Conservation (phyloP, 1,140 invertebrate species). For the Drosophila tani region DNA sequence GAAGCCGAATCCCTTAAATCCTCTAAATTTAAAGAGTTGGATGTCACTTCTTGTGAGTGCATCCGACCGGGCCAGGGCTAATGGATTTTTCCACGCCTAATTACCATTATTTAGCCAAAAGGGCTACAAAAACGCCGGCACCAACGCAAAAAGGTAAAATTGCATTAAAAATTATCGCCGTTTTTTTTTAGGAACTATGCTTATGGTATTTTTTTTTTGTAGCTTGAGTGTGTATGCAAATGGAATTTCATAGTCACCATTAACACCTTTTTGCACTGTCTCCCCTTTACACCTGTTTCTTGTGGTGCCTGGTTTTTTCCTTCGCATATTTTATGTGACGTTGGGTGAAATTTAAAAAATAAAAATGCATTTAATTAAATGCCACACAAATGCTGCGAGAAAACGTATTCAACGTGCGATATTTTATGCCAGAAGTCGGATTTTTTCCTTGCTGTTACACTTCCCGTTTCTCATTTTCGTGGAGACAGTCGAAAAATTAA, state of each 20-base stretch:
- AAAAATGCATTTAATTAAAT: slow-evolving; percentile 82
- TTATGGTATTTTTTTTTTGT: slow-evolving; percentile 55
- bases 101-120: slow-evolving; percentile 71
- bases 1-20: neutral
- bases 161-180: slow-evolving; percentile 71
- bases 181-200: slow-evolving; percentile 55
- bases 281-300: slow-evolving; percentile 54
- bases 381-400: slow-evolving; percentile 75
- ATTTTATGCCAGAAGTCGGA: slow-evolving; percentile 62
- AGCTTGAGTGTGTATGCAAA: slow-evolving; percentile 61
- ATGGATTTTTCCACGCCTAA: slow-evolving; percentile 81
- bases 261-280: slow-evolving; percentile 76
- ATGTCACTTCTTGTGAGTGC: slow-evolving; percentile 8
- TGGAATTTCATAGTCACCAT: slow-evolving; percentile 82
- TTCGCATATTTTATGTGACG: slow-evolving; percentile 77
- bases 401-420: slow-evolving; percentile 70
- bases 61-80: slow-evolving; percentile 41
- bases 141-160: slow-evolving; percentile 51
- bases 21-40: neutral
- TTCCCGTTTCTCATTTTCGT: slow-evolving; percentile 39
- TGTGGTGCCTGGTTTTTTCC: slow-evolving; percentile 39
- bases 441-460: slow-evolving; percentile 15
- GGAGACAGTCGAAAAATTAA: slow-evolving; percentile 24
- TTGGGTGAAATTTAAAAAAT: slow-evolving; percentile 43
- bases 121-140: slow-evolving; percentile 34